These are phyloP conservation scores for Halichoeres trimaculatus DNA, from an alignment of 2,113 vertebrate species.

Conservation along the genomic window DNA sequence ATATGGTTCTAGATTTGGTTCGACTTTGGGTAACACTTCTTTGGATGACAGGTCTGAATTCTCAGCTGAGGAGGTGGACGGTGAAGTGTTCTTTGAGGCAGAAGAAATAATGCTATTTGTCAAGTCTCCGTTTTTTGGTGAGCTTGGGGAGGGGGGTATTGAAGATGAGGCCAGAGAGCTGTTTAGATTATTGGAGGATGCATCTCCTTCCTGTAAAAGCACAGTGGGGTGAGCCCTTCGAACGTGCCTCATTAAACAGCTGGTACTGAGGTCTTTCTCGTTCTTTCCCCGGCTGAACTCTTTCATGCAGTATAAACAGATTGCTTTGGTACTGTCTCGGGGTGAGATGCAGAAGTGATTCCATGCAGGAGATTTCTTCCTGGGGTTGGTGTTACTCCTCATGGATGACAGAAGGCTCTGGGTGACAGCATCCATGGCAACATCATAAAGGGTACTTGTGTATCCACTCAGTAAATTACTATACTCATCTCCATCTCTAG, in stretches of 20 bases:
- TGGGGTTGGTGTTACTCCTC: slow-evolving; percentile 87
- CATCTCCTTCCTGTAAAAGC: slow-evolving; percentile 86
- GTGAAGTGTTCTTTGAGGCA: slow-evolving; percentile 83
- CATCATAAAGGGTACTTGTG: slow-evolving; percentile 93
- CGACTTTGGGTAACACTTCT: slow-evolving; percentile 86
- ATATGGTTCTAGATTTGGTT: slow-evolving; percentile 83
- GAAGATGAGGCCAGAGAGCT: slow-evolving; percentile 80
- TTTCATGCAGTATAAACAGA: slow-evolving; percentile 99
- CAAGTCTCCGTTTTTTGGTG: slow-evolving; percentile 85
- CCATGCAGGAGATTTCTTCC: slow-evolving; percentile 98
- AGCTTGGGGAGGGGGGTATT: slow-evolving; percentile 85
- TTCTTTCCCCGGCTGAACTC: slow-evolving; percentile 98
- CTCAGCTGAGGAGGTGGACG: slow-evolving; percentile 86
- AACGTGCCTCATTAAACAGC: slow-evolving; percentile 97
- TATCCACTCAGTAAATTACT: slow-evolving; percentile 92
- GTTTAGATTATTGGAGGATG: slow-evolving; percentile 69
- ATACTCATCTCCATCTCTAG: slow-evolving; percentile 89
- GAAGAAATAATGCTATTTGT: slow-evolving; percentile 67
- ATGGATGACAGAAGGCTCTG: slow-evolving; percentile 93
- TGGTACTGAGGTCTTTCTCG: slow-evolving; percentile 97
- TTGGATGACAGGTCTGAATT: slow-evolving; percentile 86
- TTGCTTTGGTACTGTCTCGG: slow-evolving; percentile 95
- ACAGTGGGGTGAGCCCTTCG: slow-evolving; percentile 94
- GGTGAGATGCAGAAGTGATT: slow-evolving; percentile 98
- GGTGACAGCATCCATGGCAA: slow-evolving; percentile 97